Base-by-base conservation (phyloP, 1,140 invertebrate genomes). In the Ceratina japonica region DNA sequence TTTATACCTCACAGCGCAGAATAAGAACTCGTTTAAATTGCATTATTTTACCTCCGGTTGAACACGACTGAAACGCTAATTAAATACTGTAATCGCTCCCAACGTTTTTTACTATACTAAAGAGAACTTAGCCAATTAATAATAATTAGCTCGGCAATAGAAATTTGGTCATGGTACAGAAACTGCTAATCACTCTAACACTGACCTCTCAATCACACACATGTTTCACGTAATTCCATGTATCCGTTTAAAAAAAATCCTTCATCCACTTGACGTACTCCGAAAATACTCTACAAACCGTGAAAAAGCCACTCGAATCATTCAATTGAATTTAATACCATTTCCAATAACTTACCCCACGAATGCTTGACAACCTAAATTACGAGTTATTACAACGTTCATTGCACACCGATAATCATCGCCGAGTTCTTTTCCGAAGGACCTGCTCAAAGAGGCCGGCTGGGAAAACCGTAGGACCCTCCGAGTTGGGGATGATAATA, bases 301-400 rank as follows among this genome's bases (percentile, higher is more conserved):
- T 20, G 10, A 58, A 58, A n/a, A 20, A 58, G n/a, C 59, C 49
- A 68, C 65, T 68, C 10, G 2, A 22, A 58, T 52, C 12, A 58
- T 52, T 20, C 27, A 37, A 51, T 62, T 12, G 44, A 51, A 18
- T 37, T 31, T 31, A 27, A 73, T 31, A 31, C 16, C 16, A 12
- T 62, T 31, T 5, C 7, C 20, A n/a, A 61, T 51, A 72, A 72
- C n/a, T 7, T 27, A 56, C 24, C 52, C 52, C 24, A 8, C 1
- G 15, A 37, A 20, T 44, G 12, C 37, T 12, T 22, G n/a, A 5
- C 13, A 49, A 4, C 37, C 16, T n/a, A 31, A 73, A 73, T 52
- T 31, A 7, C 31, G 7, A 27, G 22, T 75, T 66, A 66, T 66
- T 75, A 27, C 73, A 75, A 58, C 27, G 27, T 22, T 1, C 51